Evolutionary conservation across 1,140 invertebrate genomes (phyloP).

Genomic region (Triops cancriformis): DNA sequence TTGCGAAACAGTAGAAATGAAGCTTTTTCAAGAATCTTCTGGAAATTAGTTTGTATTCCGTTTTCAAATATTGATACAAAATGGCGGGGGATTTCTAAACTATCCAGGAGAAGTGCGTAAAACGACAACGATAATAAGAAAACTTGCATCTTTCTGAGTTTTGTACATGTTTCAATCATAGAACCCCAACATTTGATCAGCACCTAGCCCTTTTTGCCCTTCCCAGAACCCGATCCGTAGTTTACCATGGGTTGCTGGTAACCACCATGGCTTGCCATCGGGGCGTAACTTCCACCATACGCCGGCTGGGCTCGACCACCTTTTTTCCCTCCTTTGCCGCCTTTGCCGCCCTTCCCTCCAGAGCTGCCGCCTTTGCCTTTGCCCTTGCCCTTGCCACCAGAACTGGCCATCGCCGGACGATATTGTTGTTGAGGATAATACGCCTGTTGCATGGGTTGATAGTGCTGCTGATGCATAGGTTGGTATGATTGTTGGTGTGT

Average conservation of each 20-base stretch:
- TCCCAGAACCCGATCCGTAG: conserved; percentile 12
- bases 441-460: conserved; percentile 2
- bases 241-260: conserved; percentile 6
- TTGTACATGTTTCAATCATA: neutral
- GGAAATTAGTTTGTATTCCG: too few relatives aligned
- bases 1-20: too few relatives aligned
- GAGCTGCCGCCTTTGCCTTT: neutral
- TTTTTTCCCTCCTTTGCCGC: neutral
- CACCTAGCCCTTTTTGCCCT: conserved; percentile 4
- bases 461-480: neutral
- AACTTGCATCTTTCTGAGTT: neutral
- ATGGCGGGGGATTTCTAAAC: neutral
- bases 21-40: too few relatives aligned
- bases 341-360: neutral
- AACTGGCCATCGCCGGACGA: neutral
- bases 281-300: neutral
- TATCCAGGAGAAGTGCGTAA: neutral
- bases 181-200: neutral
- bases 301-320: neutral
- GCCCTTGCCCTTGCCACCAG: neutral
- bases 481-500: neutral
- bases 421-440: conserved; percentile 7
- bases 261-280: neutral
- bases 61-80: neutral
- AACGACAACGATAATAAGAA: neutral